Conservation (phyloP, 2,888 invertebrate species). For the Lysandra coridon region DNA sequence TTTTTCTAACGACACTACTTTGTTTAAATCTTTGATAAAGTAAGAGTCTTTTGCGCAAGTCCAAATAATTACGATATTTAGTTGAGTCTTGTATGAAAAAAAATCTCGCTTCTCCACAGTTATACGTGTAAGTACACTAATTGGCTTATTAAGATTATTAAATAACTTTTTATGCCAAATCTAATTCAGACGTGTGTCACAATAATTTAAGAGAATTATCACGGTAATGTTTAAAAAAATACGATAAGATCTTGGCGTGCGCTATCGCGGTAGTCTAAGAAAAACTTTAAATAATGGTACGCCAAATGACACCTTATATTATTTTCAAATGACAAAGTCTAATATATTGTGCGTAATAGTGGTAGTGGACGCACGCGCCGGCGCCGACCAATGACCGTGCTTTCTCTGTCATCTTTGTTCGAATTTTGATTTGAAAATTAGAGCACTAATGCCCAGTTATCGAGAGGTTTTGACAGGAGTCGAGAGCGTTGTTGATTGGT, state of each 20-base stretch:
- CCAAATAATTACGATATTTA: too few relatives aligned
- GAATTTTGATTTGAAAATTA: slow-evolving; percentile 66
- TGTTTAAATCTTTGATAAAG: not conserved
- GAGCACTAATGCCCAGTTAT: slow-evolving; percentile 50
- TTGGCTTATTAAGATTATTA: too few relatives aligned
- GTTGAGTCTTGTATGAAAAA: too few relatives aligned
- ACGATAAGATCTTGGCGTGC: slow-evolving; percentile 53
- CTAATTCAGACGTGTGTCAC: not conserved
- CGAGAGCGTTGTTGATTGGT: too few relatives aligned
- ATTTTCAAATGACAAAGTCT: slow-evolving; percentile 15
- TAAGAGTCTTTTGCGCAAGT: too few relatives aligned
- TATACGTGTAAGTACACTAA: too few relatives aligned
- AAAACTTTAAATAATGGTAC: slow-evolving; percentile 44
- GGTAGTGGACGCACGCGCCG: slow-evolving; percentile 64
- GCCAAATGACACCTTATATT: slow-evolving; percentile 42
- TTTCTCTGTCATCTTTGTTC: slow-evolving; percentile 70
- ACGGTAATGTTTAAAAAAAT: not conserved
- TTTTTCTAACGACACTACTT: slow-evolving; percentile 10
- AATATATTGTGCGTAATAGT: slow-evolving; percentile 45
- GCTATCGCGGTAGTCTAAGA: slow-evolving; percentile 66
- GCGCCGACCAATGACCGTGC: slow-evolving; percentile 79
- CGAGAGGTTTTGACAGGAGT: too few relatives aligned
- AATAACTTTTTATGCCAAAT: not conserved
- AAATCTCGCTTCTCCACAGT: too few relatives aligned
- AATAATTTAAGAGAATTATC: not conserved